Conservation (phyloP, 2,888 invertebrate genomes). For the Lithophane leautieri region DNA sequence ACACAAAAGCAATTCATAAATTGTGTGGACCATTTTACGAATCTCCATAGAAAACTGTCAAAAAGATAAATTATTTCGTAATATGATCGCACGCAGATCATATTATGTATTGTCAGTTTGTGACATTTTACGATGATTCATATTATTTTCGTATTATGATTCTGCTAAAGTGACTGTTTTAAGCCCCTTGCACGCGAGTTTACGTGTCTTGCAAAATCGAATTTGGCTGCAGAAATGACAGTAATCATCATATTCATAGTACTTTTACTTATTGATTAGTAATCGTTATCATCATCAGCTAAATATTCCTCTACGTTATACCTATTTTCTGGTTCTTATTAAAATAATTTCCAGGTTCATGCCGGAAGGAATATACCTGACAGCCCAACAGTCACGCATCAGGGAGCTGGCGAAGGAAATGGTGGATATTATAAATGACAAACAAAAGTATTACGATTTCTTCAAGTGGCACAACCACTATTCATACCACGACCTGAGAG, state of each 20-base stretch:
- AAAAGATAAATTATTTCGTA: too few species aligned
- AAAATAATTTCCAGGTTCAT: slow-evolving; percentile 62
- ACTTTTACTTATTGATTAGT: background rate
- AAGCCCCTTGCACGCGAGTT: background rate
- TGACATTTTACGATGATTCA: too few species aligned
- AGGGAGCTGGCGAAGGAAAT: slow-evolving; percentile 63
- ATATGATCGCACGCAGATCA: too few species aligned
- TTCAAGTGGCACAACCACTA: slow-evolving; percentile 75
- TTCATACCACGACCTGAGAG: slow-evolving; percentile 61
- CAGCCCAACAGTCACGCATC: slow-evolving; percentile 44
- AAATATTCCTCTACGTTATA: background rate
- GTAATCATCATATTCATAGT: background rate
- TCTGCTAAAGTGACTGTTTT: too few species aligned
- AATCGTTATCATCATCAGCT: too few species aligned
- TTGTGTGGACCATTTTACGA: too few species aligned
- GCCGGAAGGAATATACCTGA: slow-evolving; percentile 68
- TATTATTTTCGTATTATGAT: too few species aligned
- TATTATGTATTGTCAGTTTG: too few species aligned
- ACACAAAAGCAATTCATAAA: too few species aligned
- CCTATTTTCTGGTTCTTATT: background rate
- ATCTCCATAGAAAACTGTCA: too few species aligned
- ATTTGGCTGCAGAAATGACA: background rate
- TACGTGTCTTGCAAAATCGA: background rate
- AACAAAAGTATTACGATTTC: slow-evolving; percentile 65
- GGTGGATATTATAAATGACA: slow-evolving; percentile 64